Evolutionary conservation across 2,113 vertebrate genomes (phyloP).

Genomic region (Falcunculus frontatus): DNA sequence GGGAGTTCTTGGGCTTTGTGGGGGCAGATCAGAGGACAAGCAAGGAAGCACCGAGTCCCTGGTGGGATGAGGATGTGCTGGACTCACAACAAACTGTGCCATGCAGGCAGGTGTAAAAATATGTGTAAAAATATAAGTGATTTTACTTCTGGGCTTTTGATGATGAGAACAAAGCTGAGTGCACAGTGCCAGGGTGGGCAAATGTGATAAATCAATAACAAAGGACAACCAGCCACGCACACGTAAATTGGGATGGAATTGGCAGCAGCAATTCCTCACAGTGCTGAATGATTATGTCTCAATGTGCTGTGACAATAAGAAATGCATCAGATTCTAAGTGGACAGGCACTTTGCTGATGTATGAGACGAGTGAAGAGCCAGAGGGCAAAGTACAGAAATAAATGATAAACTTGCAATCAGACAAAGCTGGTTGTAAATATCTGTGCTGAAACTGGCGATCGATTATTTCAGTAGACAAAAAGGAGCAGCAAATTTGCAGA

Average conservation of each 20-base stretch:
- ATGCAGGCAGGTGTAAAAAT: neutral
- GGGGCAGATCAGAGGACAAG: neutral
- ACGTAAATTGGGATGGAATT: neutral
- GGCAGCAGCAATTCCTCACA: neutral
- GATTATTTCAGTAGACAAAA: neutral
- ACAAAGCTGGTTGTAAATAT: neutral
- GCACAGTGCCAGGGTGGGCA: neutral
- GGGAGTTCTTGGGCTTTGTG: neutral
- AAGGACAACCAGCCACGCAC: neutral
- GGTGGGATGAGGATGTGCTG: neutral
- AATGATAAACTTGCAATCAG: neutral
- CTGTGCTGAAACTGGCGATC: neutral
- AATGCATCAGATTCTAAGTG: neutral
- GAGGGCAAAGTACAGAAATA: neutral
- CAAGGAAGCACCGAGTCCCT: neutral
- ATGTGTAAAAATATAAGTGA: neutral
- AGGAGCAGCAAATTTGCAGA: neutral
- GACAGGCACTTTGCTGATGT: neutral
- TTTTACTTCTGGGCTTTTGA: neutral
- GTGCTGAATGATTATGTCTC: neutral
- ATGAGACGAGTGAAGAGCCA: neutral
- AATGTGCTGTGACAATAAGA: neutral
- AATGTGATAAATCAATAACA: neutral
- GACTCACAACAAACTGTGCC: neutral
- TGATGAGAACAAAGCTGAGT: neutral